phyloP scores from a whole-genome alignment of 1,140 invertebrate genomes.

The Monomorium pharaonis region DNA sequence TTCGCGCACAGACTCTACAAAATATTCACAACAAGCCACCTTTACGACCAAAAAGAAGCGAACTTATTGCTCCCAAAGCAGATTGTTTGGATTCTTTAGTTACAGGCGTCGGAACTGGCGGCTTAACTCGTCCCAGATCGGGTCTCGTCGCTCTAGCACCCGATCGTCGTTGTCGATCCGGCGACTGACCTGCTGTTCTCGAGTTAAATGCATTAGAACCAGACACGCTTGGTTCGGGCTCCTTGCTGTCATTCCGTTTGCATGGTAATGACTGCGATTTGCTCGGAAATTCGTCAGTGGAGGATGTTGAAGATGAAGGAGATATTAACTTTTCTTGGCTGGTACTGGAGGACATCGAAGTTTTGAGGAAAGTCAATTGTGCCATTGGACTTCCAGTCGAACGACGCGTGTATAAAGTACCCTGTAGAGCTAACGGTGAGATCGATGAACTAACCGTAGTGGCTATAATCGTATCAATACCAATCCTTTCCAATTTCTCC shows the following conservation, averaged over 20 bases:
- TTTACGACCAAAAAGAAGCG: constrained; percentile 92
- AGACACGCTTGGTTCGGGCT: neutral
- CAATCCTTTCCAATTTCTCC: constrained; percentile 89
- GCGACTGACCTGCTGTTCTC: constrained; percentile 60
- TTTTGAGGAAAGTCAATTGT: constrained; percentile 90
- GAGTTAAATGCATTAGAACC: constrained; percentile 82
- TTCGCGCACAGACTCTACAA: constrained; percentile 5
- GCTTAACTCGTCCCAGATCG: constrained; percentile 87
- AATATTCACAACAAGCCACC: constrained; percentile 90
- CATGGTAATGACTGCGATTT: constrained; percentile 82
- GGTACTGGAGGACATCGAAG: constrained; percentile 81
- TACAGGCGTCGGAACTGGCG: constrained; percentile 77
- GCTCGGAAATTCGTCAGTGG: constrained; percentile 81
- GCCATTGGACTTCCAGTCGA: constrained; percentile 89
- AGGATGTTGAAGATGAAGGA: constrained; percentile 75
- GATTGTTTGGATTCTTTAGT: constrained; percentile 85
- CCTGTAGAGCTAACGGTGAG: constrained; percentile 86
- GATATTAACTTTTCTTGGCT: constrained; percentile 78
- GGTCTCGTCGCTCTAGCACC: constrained; percentile 84
- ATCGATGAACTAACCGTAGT: constrained; percentile 81
- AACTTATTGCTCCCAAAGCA: constrained; percentile 91
- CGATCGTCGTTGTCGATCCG: constrained; percentile 79
- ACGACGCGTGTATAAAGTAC: constrained; percentile 85
- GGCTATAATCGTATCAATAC: constrained; percentile 88
- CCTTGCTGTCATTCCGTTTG: constrained; percentile 20